Conservation (phyloP, 1,140 invertebrate genomes). For the Brachionus paranguensis region DNA sequence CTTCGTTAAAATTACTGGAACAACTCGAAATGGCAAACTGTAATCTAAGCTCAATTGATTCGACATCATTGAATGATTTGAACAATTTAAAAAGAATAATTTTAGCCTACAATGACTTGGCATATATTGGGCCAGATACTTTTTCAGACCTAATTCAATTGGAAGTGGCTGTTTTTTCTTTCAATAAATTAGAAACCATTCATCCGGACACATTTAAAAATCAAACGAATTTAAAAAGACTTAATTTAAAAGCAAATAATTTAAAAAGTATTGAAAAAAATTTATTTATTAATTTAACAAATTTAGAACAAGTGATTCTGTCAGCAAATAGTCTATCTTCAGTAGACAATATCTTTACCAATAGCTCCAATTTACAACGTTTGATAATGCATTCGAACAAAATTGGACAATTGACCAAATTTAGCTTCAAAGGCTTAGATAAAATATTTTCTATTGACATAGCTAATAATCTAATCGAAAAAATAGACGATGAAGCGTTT, state of each 20-base stretch:
- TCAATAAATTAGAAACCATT: neutral
- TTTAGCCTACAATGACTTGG: neutral
- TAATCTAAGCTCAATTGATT: neutral
- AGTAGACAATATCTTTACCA: neutral
- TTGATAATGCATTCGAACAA: neutral
- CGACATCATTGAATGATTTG: neutral
- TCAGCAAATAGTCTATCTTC: neutral
- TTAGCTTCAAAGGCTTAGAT: neutral
- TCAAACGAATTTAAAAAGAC: neutral
- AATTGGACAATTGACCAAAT: neutral
- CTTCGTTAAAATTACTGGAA: neutral
- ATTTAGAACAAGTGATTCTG: neutral
- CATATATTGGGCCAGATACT: neutral
- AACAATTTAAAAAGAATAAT: neutral
- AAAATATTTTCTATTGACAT: neutral
- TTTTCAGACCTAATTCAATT: neutral
- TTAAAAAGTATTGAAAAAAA: neutral
- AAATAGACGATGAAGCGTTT: neutral
- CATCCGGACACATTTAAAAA: slow-evolving; percentile 10
- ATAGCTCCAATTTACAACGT: neutral
- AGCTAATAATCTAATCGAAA: slow-evolving; percentile 19
- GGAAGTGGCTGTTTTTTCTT: slow-evolving; percentile 5
- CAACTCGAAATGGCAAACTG: slow-evolving; percentile 3
- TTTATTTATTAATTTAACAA: neutral
- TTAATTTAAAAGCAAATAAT: neutral